Conservation (phyloP, 2,113 vertebrate genomes). For the Leptodactylus fuscus region DNA sequence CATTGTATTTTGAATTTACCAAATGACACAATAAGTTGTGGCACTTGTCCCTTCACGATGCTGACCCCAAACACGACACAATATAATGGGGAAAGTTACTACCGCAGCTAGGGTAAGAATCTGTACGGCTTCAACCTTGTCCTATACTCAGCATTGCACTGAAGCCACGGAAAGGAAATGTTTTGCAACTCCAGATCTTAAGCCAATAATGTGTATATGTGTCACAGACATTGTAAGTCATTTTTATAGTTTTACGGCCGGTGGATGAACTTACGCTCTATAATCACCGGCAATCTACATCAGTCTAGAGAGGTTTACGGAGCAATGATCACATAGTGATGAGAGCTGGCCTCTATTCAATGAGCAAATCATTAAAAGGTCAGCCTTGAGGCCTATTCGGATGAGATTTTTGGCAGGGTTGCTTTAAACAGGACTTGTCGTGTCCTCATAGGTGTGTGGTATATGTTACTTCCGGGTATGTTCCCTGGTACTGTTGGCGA, state of each 20-base stretch:
- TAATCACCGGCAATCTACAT: not conserved
- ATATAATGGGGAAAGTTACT: no score
- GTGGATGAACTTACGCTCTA: not conserved
- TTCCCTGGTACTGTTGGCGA: no score
- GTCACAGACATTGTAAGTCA: not conserved
- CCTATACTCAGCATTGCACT: not conserved
- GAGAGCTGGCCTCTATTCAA: not conserved
- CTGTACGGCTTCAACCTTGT: not conserved
- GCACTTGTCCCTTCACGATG: no score
- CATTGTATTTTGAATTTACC: no score
- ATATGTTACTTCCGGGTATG: no score
- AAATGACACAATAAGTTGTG: no score
- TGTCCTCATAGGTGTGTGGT: no score
- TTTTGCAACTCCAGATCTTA: not conserved
- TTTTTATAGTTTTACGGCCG: not conserved
- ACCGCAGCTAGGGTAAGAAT: no score
- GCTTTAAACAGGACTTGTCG: no score
- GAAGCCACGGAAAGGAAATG: not conserved
- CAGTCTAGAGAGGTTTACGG: not conserved
- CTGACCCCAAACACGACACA: no score
- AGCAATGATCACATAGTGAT: constrained; percentile 2
- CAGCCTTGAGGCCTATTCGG: not conserved
- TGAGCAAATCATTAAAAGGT: not conserved
- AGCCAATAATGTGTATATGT: not conserved
- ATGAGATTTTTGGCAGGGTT: not conserved